These are phyloP conservation scores for Pterocles burchelli DNA, from an alignment of 2,113 vertebrate species.

Conservation along the genomic window DNA sequence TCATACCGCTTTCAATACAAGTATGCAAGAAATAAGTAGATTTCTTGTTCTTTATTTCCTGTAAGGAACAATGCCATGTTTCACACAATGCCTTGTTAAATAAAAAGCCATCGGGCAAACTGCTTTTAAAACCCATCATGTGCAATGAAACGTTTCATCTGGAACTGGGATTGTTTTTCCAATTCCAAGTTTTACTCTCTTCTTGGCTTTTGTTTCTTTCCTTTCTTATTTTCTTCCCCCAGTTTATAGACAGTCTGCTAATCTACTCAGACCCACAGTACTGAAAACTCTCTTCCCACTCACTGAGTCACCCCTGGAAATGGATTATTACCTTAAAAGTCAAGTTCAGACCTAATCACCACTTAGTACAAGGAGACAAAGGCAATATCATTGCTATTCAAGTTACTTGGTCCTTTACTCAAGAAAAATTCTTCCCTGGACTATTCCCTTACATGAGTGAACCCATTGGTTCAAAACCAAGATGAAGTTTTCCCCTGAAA, in stretches of 20 bases:
- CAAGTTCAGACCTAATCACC: slow-evolving; percentile 26
- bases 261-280: slow-evolving; percentile 18
- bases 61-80: slow-evolving; percentile 62
- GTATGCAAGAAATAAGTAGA: slow-evolving; percentile 42
- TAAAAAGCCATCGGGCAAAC: not conserved
- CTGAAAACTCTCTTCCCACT: slow-evolving; percentile 1
- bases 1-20: slow-evolving; percentile 15
- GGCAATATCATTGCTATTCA: not conserved
- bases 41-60: slow-evolving; percentile 65
- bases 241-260: slow-evolving; percentile 41
- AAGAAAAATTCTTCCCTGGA: slow-evolving; percentile 14
- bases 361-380: not conserved
- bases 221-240: not conserved
- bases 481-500: not conserved
- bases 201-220: not conserved
- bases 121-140: slow-evolving; percentile 1
- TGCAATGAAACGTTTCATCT: slow-evolving; percentile 44
- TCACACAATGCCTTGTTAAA: slow-evolving; percentile 56
- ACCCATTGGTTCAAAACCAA: not conserved
- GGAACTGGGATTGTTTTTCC: slow-evolving; percentile 40
- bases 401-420: not conserved
- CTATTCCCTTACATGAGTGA: not conserved
- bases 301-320: slow-evolving; percentile 3
- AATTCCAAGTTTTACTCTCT: not conserved
- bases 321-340: not conserved